Conservation (phyloP, 2,888 invertebrate genomes). For the Limnephilus marmoratus region DNA sequence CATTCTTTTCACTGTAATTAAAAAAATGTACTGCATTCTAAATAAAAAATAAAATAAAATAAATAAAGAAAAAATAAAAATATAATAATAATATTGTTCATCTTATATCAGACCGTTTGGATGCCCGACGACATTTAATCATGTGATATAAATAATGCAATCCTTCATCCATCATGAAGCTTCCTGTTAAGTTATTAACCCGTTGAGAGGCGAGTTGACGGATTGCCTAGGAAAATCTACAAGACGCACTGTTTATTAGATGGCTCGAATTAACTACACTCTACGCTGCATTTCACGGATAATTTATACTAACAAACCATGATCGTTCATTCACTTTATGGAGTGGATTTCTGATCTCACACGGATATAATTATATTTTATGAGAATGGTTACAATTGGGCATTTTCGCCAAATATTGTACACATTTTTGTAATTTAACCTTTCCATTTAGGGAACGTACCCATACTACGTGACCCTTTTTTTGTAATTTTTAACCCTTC, state of each 20-base stretch:
- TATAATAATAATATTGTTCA: too few species aligned
- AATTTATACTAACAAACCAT: too few species aligned
- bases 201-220: conserved; percentile 10
- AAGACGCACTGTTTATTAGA: conserved; percentile 4
- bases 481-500: too few species aligned
- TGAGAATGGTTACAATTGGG: too few species aligned
- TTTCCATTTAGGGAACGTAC: too few species aligned
- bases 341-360: not conserved
- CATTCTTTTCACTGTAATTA: too few species aligned
- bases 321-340: not conserved
- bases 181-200: not conserved
- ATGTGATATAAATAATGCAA: not conserved
- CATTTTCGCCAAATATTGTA: too few species aligned
- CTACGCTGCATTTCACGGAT: not conserved
- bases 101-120: not conserved
- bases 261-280: not conserved
- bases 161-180: not conserved
- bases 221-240: not conserved
- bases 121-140: not conserved
- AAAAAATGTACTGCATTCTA: too few species aligned
- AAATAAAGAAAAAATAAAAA: too few species aligned
- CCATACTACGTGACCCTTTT: too few species aligned
- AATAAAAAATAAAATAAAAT: too few species aligned
- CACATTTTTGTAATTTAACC: too few species aligned
- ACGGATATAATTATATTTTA: not conserved